These are phyloP conservation scores for Thalassaphorura encarpata DNA, from an alignment of 1,140 invertebrate species.

Conservation along the genomic window DNA sequence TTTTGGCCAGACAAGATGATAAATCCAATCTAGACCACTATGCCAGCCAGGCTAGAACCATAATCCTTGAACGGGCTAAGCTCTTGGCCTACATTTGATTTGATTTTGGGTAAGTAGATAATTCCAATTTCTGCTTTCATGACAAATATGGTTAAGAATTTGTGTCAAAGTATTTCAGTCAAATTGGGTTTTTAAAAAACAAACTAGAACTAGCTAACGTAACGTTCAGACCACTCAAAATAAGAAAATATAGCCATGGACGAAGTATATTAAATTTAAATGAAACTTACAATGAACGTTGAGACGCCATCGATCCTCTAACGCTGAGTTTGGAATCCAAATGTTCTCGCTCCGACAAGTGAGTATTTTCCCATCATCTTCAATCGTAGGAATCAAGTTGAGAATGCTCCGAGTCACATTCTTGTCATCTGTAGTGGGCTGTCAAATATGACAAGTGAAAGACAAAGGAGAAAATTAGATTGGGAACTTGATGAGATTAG, in stretches of 20 bases:
- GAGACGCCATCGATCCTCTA: constrained; percentile 59
- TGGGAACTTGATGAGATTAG: too few species aligned
- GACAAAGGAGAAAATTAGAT: too few species aligned
- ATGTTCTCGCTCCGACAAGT: constrained; percentile 79
- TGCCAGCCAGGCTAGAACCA: too few species aligned
- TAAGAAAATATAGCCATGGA: neutral
- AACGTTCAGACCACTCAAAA: neutral
- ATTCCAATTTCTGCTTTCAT: too few species aligned
- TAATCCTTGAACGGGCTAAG: too few species aligned
- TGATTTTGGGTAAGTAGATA: too few species aligned
- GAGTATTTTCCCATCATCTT: constrained; percentile 75
- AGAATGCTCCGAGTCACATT: constrained; percentile 74
- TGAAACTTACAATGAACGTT: constrained; percentile 49
- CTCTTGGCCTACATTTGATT: too few species aligned
- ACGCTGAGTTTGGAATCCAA: constrained; percentile 61
- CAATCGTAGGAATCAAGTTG: constrained; percentile 64
- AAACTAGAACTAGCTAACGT: neutral
- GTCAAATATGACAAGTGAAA: constrained; percentile 37
- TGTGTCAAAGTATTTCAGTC: too few species aligned
- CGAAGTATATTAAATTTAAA: neutral
- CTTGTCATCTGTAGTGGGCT: constrained; percentile 63
- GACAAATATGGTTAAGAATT: too few species aligned
- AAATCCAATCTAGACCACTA: too few species aligned
- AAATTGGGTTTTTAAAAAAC: too few species aligned
- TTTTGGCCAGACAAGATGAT: too few species aligned